Percentiles rank a stretch among this genome's conserved stretches.
Evolutionary conservation across 2,113 vertebrate genomes (phyloP).

Genomic region (Sorex fumeus): DNA sequence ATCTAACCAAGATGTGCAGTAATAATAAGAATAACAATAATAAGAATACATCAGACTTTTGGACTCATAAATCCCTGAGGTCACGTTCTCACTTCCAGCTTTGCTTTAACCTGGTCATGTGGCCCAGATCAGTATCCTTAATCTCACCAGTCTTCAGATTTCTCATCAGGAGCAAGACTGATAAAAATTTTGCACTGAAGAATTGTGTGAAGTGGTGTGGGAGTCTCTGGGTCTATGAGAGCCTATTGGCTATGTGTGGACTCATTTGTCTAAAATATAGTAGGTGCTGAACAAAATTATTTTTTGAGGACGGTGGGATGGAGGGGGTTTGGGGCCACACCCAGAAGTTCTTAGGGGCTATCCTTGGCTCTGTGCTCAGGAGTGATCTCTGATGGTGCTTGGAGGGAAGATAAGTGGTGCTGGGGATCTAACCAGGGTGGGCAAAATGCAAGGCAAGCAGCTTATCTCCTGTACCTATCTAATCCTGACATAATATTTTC

Average conservation of each 20-base stretch:
- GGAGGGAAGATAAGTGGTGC: too few species aligned
- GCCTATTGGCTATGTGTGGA: background rate
- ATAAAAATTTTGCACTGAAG: background rate
- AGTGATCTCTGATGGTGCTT: too few species aligned
- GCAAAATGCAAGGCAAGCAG: too few species aligned
- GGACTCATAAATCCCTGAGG: conserved; percentile 57
- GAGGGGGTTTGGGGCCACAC: too few species aligned
- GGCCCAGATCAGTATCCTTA: background rate
- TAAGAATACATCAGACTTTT: background rate
- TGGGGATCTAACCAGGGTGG: too few species aligned
- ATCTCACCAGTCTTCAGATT: background rate
- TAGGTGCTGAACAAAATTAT: background rate
- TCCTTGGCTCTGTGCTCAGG: too few species aligned
- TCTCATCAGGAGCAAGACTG: conserved; percentile 1
- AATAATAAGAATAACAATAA: background rate
- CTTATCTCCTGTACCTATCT: too few species aligned
- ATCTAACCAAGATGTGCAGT: background rate
- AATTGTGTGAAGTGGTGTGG: too few species aligned
- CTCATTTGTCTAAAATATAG: background rate
- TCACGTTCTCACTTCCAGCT: conserved; percentile 36
- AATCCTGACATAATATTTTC: background rate
- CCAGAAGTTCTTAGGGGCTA: too few species aligned
- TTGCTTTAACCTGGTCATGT: background rate
- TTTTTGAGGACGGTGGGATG: too few species aligned
- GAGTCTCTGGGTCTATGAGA: background rate